Evolutionary conservation across 35 echinoderm and acorn worm genomes (phyloP).

Genomic region (Strongylocentrotus purpuratus): DNA sequence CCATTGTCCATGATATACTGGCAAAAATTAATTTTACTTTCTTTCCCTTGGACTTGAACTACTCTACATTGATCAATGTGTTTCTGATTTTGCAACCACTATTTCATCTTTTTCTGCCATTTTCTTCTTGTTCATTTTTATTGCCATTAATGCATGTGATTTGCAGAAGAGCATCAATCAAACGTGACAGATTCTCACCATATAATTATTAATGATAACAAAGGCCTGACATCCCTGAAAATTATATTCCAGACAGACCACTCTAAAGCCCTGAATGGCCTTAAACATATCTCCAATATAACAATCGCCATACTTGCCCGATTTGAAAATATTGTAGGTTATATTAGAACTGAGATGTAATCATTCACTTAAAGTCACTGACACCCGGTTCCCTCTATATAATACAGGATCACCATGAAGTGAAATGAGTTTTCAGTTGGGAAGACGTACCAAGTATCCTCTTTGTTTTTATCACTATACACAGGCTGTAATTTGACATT

Average conservation of each 20-base stretch:
- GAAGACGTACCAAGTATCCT: not conserved
- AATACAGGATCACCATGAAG: not conserved
- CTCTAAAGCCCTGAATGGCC: not conserved
- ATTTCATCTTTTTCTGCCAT: not conserved
- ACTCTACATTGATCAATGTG: not conserved
- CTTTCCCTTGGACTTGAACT: too few species aligned
- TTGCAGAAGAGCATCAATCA: too few species aligned
- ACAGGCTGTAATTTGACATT: slow-evolving; percentile 12
- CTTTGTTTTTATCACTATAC: not conserved
- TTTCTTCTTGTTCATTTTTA: not conserved
- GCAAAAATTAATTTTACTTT: too few species aligned
- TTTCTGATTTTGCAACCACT: not conserved
- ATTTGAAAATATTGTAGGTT: not conserved
- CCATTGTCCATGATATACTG: too few species aligned
- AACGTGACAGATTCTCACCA: not conserved
- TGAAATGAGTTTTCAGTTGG: too few species aligned
- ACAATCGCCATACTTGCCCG: too few species aligned
- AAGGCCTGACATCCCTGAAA: not conserved
- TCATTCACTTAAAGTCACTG: not conserved
- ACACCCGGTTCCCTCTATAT: not conserved
- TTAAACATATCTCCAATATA: not conserved
- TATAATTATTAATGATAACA: not conserved
- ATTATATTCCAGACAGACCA: not conserved
- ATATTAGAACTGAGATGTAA: not conserved
- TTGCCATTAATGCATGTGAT: not conserved